phyloP scores from a whole-genome alignment of 1,140 invertebrate genomes.

The Choristoneura fumiferana region DNA sequence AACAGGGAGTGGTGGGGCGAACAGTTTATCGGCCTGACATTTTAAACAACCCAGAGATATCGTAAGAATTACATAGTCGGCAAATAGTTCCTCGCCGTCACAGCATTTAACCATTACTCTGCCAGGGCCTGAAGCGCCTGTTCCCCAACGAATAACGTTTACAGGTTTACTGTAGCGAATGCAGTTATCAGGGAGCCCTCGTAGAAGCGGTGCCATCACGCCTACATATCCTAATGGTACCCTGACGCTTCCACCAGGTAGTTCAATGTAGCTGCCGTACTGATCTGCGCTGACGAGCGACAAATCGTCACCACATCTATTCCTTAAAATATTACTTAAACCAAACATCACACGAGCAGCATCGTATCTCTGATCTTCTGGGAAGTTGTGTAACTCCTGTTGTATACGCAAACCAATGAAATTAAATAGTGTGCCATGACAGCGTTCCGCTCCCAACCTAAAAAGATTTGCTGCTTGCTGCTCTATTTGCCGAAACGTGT shows the following conservation, averaged over 20 bases:
- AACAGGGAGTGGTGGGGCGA: conserved; percentile 85
- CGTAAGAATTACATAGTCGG: conserved; percentile 90
- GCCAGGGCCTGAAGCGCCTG: conserved; percentile 69
- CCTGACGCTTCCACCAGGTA: conserved; percentile 83
- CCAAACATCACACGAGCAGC: conserved; percentile 83
- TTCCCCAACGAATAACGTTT: conserved; percentile 81
- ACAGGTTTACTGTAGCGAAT: conserved; percentile 82
- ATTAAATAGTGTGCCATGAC: conserved; percentile 81
- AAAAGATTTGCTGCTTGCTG: conserved; percentile 81
- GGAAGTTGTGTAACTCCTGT: conserved; percentile 83
- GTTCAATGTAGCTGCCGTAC: conserved; percentile 81
- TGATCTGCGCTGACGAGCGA: conserved; percentile 82
- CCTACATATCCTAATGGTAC: conserved; percentile 83
- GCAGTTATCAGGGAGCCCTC: conserved; percentile 79
- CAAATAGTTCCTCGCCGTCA: conserved; percentile 85
- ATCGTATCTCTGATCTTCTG: conserved; percentile 83
- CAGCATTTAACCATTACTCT: conserved; percentile 82
- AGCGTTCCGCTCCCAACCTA: conserved; percentile 78
- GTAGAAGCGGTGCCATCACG: conserved; percentile 81
- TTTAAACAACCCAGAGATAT: conserved; percentile 92
- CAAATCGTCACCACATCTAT: conserved; percentile 81
- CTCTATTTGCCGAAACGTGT: conserved; percentile 82
- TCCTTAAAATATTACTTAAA: conserved; percentile 80
- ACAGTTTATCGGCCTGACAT: conserved; percentile 85
- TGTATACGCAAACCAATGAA: conserved; percentile 83